phyloP scores from a whole-genome alignment of 2,113 vertebrate genomes.

The Plectropomus leopardus region DNA sequence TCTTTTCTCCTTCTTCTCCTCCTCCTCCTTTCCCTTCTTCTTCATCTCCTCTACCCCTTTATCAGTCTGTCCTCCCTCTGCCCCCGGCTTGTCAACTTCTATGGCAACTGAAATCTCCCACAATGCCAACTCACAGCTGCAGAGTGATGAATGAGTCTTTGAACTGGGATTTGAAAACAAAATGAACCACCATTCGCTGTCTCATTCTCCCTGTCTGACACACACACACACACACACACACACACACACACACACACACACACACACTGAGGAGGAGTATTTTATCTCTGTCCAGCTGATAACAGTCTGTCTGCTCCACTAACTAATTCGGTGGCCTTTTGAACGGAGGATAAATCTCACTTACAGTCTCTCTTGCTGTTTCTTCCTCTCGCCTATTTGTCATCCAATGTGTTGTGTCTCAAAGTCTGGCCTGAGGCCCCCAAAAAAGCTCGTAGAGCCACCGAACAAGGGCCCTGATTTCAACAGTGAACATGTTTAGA shows the following conservation, averaged over 20 bases:
- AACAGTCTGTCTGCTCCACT: constrained; percentile 63
- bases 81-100: constrained; percentile 28
- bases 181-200: constrained; percentile 26
- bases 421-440: constrained; percentile 14
- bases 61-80: constrained; percentile 42
- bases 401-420: neutral
- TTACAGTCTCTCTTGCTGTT: constrained; percentile 32
- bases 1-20: neutral
- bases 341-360: constrained; percentile 68
- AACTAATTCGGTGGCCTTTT: constrained; percentile 70
- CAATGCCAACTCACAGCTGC: constrained; percentile 32
- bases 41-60: neutral
- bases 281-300: constrained; percentile 51
- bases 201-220: constrained; percentile 13
- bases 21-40: neutral
- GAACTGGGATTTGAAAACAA: constrained; percentile 56
- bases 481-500: neutral
- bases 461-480: neutral
- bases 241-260: constrained; percentile 21
- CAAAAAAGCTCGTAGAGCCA: neutral
- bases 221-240: constrained; percentile 18
- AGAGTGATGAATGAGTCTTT: constrained; percentile 40
- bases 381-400: constrained; percentile 40
- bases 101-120: constrained; percentile 51
- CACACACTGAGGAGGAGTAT: constrained; percentile 30